Conservation (phyloP, 2,888 invertebrate species). For the Mythimna albipuncta region DNA sequence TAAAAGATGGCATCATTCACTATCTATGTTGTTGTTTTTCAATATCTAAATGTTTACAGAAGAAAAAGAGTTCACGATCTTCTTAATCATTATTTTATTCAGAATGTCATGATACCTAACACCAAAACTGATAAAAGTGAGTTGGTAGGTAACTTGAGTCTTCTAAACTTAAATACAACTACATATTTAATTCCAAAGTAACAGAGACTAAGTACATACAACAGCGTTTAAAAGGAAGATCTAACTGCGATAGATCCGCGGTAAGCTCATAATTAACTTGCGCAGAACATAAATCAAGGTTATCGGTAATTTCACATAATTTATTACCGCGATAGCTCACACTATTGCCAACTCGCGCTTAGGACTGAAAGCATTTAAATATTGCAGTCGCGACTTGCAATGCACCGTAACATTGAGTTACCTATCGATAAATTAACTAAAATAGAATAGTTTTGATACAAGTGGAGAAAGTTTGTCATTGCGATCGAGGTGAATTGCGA, state of each 20-base stretch:
- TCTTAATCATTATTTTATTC: not conserved
- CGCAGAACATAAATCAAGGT: constrained; percentile 30
- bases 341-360: constrained; percentile 15
- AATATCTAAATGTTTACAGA: not conserved
- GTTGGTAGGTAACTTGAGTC: not conserved
- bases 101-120: not conserved
- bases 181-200: not conserved
- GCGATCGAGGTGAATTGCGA: too few species aligned
- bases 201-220: not conserved
- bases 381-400: not conserved
- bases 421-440: too few species aligned
- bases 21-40: too few species aligned
- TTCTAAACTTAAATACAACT: not conserved
- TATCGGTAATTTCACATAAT: constrained; percentile 36
- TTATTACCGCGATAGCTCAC: constrained; percentile 25
- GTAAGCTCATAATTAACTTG: constrained; percentile 35
- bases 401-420: not conserved
- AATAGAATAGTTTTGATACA: too few species aligned
- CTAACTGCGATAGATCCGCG: constrained; percentile 11
- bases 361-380: constrained; percentile 1
- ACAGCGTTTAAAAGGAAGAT: not conserved
- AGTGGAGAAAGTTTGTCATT: too few species aligned
- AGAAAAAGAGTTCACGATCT: not conserved
- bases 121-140: not conserved
- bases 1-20: too few species aligned